Evolutionary conservation across 2,888 invertebrate genomes (phyloP).

Genomic region (Thereva unica): DNA sequence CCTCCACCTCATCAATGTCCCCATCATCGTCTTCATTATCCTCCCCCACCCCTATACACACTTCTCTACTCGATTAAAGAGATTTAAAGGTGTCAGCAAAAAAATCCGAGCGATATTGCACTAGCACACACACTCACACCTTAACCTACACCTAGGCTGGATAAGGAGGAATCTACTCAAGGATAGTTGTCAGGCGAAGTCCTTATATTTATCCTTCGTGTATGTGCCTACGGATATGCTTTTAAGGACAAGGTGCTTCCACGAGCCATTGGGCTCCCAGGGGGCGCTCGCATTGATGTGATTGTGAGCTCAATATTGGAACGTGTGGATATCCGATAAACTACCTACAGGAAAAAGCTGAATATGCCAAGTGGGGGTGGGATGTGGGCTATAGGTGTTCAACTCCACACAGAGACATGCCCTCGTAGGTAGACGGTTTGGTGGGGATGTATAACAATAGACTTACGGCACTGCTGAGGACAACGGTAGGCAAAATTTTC

Average conservation of each 20-base stretch:
- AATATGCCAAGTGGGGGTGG: conserved; percentile 18
- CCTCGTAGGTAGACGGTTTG: conserved; percentile 32
- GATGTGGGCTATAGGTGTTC: conserved; percentile 8
- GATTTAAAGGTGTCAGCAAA: conserved; percentile 42
- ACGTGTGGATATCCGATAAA: conserved; percentile 41
- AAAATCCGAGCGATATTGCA: conserved; percentile 38
- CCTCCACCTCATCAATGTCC: conserved; percentile 31
- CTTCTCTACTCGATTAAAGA: conserved; percentile 40
- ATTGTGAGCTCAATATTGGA: conserved; percentile 28
- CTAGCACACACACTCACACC: conserved; percentile 4
- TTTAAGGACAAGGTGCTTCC: conserved; percentile 40
- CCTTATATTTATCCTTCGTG: conserved; percentile 14
- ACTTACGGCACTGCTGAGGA: conserved; percentile 25
- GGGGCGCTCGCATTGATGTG: conserved; percentile 9
- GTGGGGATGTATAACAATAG: conserved; percentile 21
- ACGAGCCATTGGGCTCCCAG: conserved; percentile 15
- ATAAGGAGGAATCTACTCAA: conserved; percentile 9
- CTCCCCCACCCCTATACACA: not conserved
- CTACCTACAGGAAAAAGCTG: conserved; percentile 38
- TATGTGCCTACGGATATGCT: conserved; percentile 23
- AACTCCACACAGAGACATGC: conserved; percentile 5
- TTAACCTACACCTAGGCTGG: conserved; percentile 7
- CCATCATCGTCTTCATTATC: conserved; percentile 39
- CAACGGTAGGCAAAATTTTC: conserved; percentile 36
- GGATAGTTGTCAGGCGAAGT: conserved; percentile 19